phyloP scores from a whole-genome alignment of 2,113 vertebrate species.

The Herpetotheres cachinnans region DNA sequence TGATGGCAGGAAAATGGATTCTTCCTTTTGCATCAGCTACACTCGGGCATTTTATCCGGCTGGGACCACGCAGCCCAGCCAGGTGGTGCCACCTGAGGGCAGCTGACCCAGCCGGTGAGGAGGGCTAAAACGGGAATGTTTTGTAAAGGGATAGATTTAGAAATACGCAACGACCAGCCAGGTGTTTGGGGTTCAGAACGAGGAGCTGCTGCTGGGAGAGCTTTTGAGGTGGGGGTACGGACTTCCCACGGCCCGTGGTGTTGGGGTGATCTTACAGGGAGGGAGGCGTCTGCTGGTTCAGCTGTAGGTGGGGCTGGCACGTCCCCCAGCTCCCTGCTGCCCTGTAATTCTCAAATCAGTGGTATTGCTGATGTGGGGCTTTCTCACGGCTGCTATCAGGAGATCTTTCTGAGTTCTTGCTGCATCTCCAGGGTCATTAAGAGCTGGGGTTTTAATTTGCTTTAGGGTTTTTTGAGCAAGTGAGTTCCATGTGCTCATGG shows the following conservation, averaged over 20 bases:
- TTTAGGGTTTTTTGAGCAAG: not conserved
- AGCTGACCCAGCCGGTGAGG: fast-evolving
- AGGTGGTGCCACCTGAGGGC: not conserved
- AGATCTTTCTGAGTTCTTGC: not conserved
- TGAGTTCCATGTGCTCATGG: fast-evolving
- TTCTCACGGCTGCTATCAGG: not conserved
- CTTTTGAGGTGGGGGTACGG: fast-evolving
- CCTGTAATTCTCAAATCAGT: not conserved
- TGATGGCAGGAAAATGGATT: not conserved
- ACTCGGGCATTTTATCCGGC: fast-evolving
- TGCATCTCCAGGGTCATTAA: not conserved
- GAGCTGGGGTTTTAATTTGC: not conserved
- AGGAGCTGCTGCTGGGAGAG: not conserved
- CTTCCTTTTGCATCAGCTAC: not conserved
- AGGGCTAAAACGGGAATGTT: fast-evolving
- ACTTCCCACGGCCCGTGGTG: fast-evolving
- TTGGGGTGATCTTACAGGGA: not conserved
- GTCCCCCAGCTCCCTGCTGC: not conserved
- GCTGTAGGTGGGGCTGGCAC: not conserved
- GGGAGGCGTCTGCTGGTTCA: fast-evolving
- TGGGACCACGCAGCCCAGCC: not conserved
- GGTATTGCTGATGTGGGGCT: not conserved
- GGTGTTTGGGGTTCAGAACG: not conserved
- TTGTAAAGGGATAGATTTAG: not conserved
- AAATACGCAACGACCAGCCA: not conserved